These are phyloP conservation scores for Numenius arquata DNA, from an alignment of 2,113 vertebrate genomes.

Conservation along the genomic window DNA sequence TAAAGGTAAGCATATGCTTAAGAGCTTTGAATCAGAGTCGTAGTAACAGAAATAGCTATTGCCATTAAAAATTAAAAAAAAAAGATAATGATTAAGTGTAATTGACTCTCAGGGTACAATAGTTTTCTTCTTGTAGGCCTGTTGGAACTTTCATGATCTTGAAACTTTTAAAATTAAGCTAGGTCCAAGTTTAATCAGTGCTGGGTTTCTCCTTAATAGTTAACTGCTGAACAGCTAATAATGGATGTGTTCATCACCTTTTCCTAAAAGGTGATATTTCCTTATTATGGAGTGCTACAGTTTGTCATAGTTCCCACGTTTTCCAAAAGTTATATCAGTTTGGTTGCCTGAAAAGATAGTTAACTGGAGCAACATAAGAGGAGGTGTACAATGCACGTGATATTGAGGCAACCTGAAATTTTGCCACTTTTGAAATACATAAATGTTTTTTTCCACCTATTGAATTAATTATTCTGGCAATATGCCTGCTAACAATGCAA, in stretches of 20 bases:
- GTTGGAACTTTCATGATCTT: not conserved
- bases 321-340: not conserved
- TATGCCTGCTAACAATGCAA: not conserved
- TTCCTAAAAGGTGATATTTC: not conserved
- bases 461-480: not conserved
- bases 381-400: not conserved
- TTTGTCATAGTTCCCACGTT: not conserved
- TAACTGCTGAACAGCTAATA: not conserved
- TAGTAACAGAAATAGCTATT: not conserved
- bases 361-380: not conserved
- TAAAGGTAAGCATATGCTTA: not conserved
- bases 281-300: not conserved
- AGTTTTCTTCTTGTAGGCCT: not conserved
- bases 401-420: not conserved
- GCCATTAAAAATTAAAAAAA: not conserved
- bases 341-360: not conserved
- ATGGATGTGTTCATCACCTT: fast-evolving
- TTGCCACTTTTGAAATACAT: not conserved
- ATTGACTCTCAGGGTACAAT: not conserved
- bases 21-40: not conserved
- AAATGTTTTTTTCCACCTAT: not conserved
- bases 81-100: not conserved
- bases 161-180: not conserved
- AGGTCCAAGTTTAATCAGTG: not conserved
- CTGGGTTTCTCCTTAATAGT: not conserved